These are phyloP conservation scores for Struthio camelus DNA, from an alignment of 2,113 vertebrate genomes.

Conservation along the genomic window DNA sequence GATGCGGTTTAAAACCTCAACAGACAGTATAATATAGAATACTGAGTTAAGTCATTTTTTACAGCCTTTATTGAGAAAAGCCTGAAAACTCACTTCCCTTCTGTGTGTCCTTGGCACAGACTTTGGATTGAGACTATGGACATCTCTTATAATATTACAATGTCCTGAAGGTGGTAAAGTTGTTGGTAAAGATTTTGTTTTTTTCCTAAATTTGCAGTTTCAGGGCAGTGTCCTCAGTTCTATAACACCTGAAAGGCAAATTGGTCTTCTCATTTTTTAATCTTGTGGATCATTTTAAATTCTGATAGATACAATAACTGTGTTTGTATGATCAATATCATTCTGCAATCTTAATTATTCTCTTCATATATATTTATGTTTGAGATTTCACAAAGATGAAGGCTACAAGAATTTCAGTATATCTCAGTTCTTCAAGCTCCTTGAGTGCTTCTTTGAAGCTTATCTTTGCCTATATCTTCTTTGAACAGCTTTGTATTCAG, in stretches of 20 bases:
- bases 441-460: background rate
- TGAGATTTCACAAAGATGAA: background rate
- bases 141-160: background rate
- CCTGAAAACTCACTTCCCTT: background rate
- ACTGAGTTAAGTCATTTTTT: background rate
- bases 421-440: background rate
- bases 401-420: background rate
- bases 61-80: background rate
- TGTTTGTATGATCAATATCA: background rate
- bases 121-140: background rate
- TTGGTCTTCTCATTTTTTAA: background rate
- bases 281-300: background rate
- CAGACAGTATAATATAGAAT: background rate
- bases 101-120: background rate
- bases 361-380: background rate
- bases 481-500: background rate
- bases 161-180: background rate
- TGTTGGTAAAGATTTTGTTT: background rate
- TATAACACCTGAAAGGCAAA: background rate
- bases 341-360: background rate
- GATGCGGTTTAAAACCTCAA: background rate
- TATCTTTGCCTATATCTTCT: background rate
- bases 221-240: background rate
- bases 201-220: background rate
- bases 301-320: background rate